phyloP scores from a whole-genome alignment of 2,888 invertebrate genomes.

The Oligia fasciuncula region DNA sequence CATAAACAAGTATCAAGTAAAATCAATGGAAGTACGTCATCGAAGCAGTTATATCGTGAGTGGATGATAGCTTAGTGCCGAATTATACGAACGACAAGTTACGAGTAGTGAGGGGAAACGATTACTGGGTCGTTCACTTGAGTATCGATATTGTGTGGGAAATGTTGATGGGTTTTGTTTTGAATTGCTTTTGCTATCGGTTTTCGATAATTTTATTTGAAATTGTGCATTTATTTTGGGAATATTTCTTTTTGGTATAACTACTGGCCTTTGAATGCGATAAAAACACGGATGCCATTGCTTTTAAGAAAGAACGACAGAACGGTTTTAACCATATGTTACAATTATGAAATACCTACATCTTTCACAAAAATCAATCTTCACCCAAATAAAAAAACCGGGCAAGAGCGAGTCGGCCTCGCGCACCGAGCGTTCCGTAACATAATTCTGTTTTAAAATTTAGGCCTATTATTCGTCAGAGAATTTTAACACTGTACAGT shows the following conservation, averaged over 20 bases:
- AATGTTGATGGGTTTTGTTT: conserved; percentile 19
- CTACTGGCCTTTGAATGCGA: background rate
- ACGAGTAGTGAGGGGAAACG: conserved; percentile 44
- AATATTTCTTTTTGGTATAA: too few relatives aligned
- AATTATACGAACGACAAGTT: conserved; percentile 59
- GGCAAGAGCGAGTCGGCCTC: too few relatives aligned
- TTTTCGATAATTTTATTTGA: conserved; percentile 16
- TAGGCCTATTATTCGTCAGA: too few relatives aligned
- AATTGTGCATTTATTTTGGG: background rate
- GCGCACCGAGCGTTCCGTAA: too few relatives aligned
- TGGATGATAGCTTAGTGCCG: conserved; percentile 56
- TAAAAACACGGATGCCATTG: background rate
- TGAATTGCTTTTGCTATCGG: background rate
- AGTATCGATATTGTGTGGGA: conserved; percentile 28
- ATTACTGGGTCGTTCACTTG: conserved; percentile 21
- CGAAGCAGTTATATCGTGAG: conserved; percentile 43
- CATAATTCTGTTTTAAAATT: too few relatives aligned
- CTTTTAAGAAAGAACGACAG: background rate
- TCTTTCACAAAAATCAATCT: too few relatives aligned
- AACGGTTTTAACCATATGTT: background rate
- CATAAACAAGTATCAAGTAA: conserved; percentile 15
- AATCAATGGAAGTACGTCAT: conserved; percentile 40
- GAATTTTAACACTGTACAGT: too few relatives aligned
- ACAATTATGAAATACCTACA: too few relatives aligned
- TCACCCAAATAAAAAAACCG: too few relatives aligned